These are phyloP conservation scores for Phyllostomus hastatus DNA, from an alignment of 2,113 vertebrate genomes.

Conservation along the genomic window DNA sequence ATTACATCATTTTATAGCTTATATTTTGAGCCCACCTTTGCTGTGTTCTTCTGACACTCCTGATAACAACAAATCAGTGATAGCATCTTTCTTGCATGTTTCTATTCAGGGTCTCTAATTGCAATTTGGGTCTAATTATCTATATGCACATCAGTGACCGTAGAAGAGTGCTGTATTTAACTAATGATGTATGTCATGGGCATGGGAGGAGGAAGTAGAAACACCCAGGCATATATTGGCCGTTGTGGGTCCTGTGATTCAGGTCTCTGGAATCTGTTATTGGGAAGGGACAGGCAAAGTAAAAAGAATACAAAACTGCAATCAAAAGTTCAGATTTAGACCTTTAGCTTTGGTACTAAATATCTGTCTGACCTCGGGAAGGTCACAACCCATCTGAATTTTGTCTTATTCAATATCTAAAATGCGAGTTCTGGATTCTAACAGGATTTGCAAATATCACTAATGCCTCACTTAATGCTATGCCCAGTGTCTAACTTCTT, in stretches of 20 bases:
- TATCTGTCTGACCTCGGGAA: background rate
- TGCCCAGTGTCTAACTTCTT: background rate
- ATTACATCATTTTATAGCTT: background rate
- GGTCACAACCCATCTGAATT: background rate
- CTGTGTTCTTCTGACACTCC: background rate
- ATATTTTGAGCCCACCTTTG: background rate
- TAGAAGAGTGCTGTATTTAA: background rate
- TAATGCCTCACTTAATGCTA: background rate
- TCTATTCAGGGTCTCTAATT: background rate
- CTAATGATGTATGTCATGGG: background rate
- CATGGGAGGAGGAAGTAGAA: background rate
- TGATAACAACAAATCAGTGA: background rate
- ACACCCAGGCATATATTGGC: background rate
- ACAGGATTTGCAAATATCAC: background rate
- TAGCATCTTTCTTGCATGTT: background rate
- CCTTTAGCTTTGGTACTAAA: background rate
- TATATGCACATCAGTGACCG: background rate
- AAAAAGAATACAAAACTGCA: background rate
- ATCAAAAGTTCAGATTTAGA: background rate
- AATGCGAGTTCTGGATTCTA: background rate
- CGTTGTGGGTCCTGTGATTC: background rate
- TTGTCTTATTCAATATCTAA: background rate
- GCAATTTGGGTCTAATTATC: background rate
- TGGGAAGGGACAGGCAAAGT: background rate
- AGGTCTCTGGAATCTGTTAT: background rate